These are phyloP conservation scores for Ictalurus furcatus DNA, from an alignment of 2,113 vertebrate genomes.

Conservation along the genomic window DNA sequence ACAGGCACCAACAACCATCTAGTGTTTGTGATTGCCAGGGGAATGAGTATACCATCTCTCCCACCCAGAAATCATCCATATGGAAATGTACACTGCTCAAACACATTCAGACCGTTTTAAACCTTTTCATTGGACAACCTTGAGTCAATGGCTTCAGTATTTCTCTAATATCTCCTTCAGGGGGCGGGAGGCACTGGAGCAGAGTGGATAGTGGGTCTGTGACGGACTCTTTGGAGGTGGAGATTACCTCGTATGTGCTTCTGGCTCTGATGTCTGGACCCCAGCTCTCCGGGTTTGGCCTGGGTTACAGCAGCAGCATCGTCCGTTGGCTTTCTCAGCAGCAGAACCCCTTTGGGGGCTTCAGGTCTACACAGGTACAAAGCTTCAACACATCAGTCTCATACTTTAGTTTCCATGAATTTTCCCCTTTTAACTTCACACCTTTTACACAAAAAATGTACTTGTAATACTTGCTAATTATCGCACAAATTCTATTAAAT, in stretches of 20 bases:
- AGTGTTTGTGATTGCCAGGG: not conserved
- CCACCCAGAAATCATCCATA: not conserved
- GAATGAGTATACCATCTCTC: not conserved
- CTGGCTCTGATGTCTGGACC: conserved; percentile 73
- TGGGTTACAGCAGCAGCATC: conserved; percentile 64
- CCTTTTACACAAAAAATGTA: too few relatives aligned
- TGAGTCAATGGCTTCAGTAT: not conserved
- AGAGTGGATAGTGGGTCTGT: not conserved
- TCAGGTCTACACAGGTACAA: conserved; percentile 83
- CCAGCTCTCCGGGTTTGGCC: conserved; percentile 48
- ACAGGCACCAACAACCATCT: too few relatives aligned
- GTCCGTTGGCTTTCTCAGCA: conserved; percentile 80
- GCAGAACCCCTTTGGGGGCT: conserved; percentile 84
- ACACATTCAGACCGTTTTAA: not conserved
- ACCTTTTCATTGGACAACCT: not conserved
- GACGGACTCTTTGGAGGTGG: conserved; percentile 21
- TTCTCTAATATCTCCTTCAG: not conserved
- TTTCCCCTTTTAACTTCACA: too few relatives aligned
- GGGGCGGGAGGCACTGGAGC: not conserved
- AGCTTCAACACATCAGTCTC: not conserved
- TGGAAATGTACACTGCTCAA: not conserved
- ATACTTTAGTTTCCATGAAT: too few relatives aligned
- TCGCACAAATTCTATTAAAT: too few relatives aligned
- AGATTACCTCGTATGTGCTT: conserved; percentile 79
- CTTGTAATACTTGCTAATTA: too few relatives aligned